Base-by-base conservation (phyloP, 2,113 vertebrate genomes). In the Cottus gobio region DNA sequence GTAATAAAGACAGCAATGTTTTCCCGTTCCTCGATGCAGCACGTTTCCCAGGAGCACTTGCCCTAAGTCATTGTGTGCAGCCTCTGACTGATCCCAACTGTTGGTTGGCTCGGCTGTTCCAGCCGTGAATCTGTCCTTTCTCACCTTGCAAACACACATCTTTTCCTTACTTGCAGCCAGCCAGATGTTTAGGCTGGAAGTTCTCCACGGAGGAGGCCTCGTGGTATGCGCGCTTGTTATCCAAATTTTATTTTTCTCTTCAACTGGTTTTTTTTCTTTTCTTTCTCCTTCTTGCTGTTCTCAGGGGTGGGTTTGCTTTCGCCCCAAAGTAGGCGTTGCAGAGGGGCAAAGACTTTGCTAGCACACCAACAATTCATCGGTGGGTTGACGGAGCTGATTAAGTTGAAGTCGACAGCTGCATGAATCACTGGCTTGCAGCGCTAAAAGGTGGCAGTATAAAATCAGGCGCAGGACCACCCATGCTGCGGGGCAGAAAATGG, bases 391-490 rank as follows among this genome's bases (percentile, higher is more conserved):
- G 80, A 87, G 85, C 92, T 92, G 94, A 95, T 94, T 94, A 94
- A 94, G 95, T 93, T 87, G 88, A 91, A 89, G 90, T 74, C 88
- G 95, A 94, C 93, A 93, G 92, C 93, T 92, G 91, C 89, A 93
- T 95, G 94, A 94, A 95, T 95, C 94, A 95, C 89, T 22, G 31
- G 81, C 87, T 89, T 77, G 75, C 72, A 87, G 92, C 84, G 91
- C 91, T 95, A 95, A 95, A 95, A 94, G 93, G 91, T 93, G 92
- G 92, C 76, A 69, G 91, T 91, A 91, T 94, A 92, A 95, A 95
- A 94, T 92, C 89, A 88, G 86, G 84, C 28, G 12, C 34, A 62
- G 95, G 54, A 95, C 95, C 95, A 95, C 95, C 95, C 94, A 95
- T 85, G 90, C 87, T 87, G 93, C 52, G 10, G 88, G 78, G 84